Evolutionary conservation across 2,113 vertebrate species (phyloP).

Genomic region (Sceloporus undulatus): DNA sequence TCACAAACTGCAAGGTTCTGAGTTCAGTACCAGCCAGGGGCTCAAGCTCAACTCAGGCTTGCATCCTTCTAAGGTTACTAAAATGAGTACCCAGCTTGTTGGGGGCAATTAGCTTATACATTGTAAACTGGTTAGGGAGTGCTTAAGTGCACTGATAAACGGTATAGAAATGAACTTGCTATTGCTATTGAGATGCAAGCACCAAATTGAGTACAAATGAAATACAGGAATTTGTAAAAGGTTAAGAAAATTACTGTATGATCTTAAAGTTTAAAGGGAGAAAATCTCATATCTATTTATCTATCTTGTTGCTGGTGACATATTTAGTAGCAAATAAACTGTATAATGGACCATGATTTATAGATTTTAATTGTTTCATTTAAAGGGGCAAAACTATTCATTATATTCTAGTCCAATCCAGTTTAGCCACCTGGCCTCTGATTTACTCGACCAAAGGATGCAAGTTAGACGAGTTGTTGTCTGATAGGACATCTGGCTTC

Average conservation of each 20-base stretch:
- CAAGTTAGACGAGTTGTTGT: conserved; percentile 1
- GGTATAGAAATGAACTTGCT: too few species aligned
- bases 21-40: too few species aligned
- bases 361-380: conserved; percentile 14
- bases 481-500: conserved; percentile 24
- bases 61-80: too few species aligned
- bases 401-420: conserved; percentile 6
- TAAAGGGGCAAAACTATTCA: conserved; percentile 1
- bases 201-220: neutral
- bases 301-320: neutral
- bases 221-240: neutral
- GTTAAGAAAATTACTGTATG: neutral
- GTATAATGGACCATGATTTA: neutral
- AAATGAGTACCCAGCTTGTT: too few species aligned
- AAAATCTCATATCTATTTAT: neutral
- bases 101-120: too few species aligned
- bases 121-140: too few species aligned
- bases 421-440: conserved; percentile 25
- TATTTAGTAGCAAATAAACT: neutral
- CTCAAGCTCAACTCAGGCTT: too few species aligned
- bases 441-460: neutral
- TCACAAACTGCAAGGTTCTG: too few species aligned
- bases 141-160: too few species aligned
- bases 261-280: neutral
- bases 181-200: too few species aligned